These are phyloP conservation scores for Poeciliopsis paucimaculata DNA, from an alignment of 2,797 vertebrate species.

Conservation along the genomic window DNA sequence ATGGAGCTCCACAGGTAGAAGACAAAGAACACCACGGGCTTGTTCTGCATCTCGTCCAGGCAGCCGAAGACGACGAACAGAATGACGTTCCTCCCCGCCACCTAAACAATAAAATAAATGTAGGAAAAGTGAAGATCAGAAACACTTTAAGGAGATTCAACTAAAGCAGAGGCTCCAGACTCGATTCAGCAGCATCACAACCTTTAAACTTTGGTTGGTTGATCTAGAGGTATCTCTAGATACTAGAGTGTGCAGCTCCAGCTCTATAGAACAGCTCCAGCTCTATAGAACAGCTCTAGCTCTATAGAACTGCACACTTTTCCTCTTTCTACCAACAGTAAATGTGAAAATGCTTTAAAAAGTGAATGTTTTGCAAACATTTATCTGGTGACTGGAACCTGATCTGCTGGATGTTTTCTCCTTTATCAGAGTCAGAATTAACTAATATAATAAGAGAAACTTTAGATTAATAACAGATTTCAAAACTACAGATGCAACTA, in stretches of 20 bases:
- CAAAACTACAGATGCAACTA: too few species aligned
- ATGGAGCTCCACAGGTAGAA: constrained; percentile 91
- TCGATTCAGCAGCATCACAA: neutral
- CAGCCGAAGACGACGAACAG: constrained; percentile 91
- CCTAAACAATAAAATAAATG: constrained; percentile 61
- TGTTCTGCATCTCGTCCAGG: constrained; percentile 91
- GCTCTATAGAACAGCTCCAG: too few species aligned
- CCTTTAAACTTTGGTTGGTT: neutral
- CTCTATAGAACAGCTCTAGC: too few species aligned
- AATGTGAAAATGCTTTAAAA: neutral
- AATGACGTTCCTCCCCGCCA: constrained; percentile 90
- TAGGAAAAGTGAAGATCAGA: neutral
- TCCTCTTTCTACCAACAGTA: neutral
- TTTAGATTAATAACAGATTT: too few species aligned
- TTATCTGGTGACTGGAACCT: neutral
- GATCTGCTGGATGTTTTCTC: too few species aligned
- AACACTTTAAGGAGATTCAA: neutral
- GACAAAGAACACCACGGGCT: constrained; percentile 90
- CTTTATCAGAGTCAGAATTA: too few species aligned
- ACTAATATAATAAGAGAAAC: too few species aligned
- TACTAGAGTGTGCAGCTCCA: too few species aligned
- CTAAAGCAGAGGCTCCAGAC: neutral
- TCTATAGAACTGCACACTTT: neutral
- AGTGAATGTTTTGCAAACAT: neutral
- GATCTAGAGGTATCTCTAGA: neutral